Percentiles rank a stretch among this genome's conserved stretches.
Conservation (phyloP, 2,888 invertebrate species). For the Macrophya alboannulata region DNA sequence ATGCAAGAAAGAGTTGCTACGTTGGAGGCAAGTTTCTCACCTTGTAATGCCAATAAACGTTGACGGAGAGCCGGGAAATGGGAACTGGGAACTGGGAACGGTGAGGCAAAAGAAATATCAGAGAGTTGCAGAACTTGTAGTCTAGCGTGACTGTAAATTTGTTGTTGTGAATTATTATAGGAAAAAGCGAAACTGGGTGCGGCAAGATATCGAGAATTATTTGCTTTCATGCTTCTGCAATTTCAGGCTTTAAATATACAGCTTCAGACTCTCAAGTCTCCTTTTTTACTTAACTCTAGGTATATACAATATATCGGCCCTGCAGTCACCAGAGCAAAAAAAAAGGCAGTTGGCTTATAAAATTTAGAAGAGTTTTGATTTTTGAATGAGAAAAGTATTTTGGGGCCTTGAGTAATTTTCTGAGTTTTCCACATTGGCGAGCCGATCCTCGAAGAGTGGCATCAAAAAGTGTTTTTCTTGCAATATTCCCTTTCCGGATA, state of each 20-base stretch:
- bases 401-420: no score
- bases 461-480: no score
- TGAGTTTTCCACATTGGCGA: no score
- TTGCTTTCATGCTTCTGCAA: background rate
- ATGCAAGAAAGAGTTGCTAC: conserved; percentile 54
- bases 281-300: conserved; percentile 3
- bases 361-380: no score
- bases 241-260: background rate
- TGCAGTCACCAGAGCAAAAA: no score
- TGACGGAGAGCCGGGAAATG: conserved; percentile 40
- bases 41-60: conserved; percentile 55
- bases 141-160: conserved; percentile 53
- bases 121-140: conserved; percentile 47
- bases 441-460: no score
- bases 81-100: background rate
- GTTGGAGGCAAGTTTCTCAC: conserved; percentile 51
- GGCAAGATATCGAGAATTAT: conserved; percentile 39
- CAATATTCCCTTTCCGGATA: no score
- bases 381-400: no score
- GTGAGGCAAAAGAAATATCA: conserved; percentile 43
- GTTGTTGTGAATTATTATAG: conserved; percentile 45
- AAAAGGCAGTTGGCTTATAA: no score
- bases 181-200: conserved; percentile 47
- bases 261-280: conserved; percentile 2
- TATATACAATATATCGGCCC: background rate